Base-by-base conservation (phyloP, 1,140 invertebrate species). In the Caenorhabditis remanei region DNA sequence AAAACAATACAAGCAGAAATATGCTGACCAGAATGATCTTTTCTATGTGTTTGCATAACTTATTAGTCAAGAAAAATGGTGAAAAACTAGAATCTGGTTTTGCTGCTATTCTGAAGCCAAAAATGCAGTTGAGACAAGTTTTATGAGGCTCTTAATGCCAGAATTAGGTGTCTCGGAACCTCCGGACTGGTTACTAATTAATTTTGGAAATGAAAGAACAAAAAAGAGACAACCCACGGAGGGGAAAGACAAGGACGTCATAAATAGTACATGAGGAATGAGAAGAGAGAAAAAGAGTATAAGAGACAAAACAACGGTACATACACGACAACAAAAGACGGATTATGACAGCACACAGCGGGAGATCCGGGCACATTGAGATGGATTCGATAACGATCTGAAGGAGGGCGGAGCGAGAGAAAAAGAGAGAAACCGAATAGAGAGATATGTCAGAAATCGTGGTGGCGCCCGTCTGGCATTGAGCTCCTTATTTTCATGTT, bases 331-430 rank as follows among this genome's bases (percentile, higher is more conserved):
- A 79, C 71, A 79, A 79, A 79, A 79, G 71, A 79, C n/a, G 71
- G 71, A 79, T 79, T 79, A 79, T 79, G 71, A 46, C 46, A 50
- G 71, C 71, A 50, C 71, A 79, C 71, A 79, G 71, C 71, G 46
- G 71, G 71, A 79, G 71, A 79, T 79, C 71, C 71, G 71, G 71
- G 40, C 21, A 24, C 65, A 71, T 21, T 46, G 43, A 79, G 9
- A 50, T 46, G 71, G 71, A 79, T 50, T 79, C 71, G 71, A 79
- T 79, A 79, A 79, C 43, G 71, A 79, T 79, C 46, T 43, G 71
- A 79, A 16, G 71, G 46, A 46, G 41, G 32, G 24, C 6, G n/a
- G n/a, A 58, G 24, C 9, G 63, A 41, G n/a, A 58, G 56, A 41
- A 48, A 43, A 16, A 50, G 50, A 53, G 50, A 11, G 5, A 16